A percentile compares a stretch with the other conserved stretches of the same genome.
phyloP scores from a whole-genome alignment of 2,888 invertebrate genomes.

The Gryllus longicercus region DNA sequence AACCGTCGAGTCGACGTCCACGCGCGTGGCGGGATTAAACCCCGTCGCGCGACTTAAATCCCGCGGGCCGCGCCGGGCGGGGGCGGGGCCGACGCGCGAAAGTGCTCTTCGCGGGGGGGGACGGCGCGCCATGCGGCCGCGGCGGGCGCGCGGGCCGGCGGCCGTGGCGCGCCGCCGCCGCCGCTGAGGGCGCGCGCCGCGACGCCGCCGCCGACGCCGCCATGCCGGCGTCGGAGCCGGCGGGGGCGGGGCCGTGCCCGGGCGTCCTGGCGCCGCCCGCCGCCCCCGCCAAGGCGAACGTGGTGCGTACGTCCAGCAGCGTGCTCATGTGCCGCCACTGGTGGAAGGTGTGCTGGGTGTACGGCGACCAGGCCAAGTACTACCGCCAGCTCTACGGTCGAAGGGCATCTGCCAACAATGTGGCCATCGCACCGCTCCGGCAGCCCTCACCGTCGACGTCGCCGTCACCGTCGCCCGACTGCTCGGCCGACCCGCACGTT shows the following conservation, averaged over 20 bases:
- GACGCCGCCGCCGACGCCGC: neutral
- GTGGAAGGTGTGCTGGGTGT: conserved; percentile 88
- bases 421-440: neutral
- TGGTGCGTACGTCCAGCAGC: conserved; percentile 42
- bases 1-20: too few relatives aligned
- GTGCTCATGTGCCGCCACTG: conserved; percentile 81
- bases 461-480: neutral
- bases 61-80: too few relatives aligned
- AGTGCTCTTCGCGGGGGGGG: too few relatives aligned
- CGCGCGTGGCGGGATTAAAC: too few relatives aligned
- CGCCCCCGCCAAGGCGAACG: conserved; percentile 40
- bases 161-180: too few relatives aligned
- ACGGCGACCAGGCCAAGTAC: conserved; percentile 80
- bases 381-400: conserved; percentile 75
- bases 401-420: conserved; percentile 27
- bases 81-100: too few relatives aligned
- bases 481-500: neutral
- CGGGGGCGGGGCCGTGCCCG: neutral
- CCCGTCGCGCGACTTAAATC: too few relatives aligned
- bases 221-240: neutral
- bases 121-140: too few relatives aligned
- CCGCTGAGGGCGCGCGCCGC: neutral
- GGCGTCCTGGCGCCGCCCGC: neutral
- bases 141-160: too few relatives aligned
- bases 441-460: conserved; percentile 20